Evolutionary conservation across 1,140 invertebrate genomes (phyloP), one percentile per base, ranked within the genome.

Genomic region (Microplitis demolitor): DNA sequence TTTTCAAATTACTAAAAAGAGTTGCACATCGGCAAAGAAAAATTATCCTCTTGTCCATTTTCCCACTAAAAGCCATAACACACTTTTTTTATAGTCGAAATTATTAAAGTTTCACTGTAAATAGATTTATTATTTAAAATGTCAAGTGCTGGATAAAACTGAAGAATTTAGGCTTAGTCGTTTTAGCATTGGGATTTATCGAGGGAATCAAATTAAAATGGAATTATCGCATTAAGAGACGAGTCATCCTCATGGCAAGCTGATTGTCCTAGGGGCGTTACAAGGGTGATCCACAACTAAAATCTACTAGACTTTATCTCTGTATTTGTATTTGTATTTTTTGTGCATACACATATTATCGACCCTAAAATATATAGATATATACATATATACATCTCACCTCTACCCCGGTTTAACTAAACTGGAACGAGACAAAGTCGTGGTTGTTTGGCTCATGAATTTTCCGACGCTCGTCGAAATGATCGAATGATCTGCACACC

Each of bases 121-220:
- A 24, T 24, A 24, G 24, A 24, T 24, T 24, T 24, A 24, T 24
- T 24, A 24, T 24, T 24, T 24, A 24, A 24, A 24, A 24, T 24
- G 24, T 54, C 13, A n/a, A 4, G 16, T n/a, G n/a, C n/a, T n/a
- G 51, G 51, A 24, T 54, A 3, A n/a, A n/a, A n/a, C 6, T 8
- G 4, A 54, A 54, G 4, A 54, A 54, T 54, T 11, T 54, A 14
- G 13, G 13, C 4, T 1, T 14, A n/a, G 51, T 54, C 51, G 16
- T n/a, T 54, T 54, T 11, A 54, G 51, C 63, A 50, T 45, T 45
- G 16, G 63, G 35, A 66, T 63, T 63, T 63, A 63, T 63, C 14
- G 35, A 76, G 74, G 70, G 66, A 74, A 83, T 83, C 80, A 80
- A 86, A 87, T 87, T 85, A 87, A 86, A 86, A 81, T 85, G 78